Evolutionary conservation across 2,888 invertebrate genomes (phyloP).

Genomic region (Drepanosiphum platanoidis): DNA sequence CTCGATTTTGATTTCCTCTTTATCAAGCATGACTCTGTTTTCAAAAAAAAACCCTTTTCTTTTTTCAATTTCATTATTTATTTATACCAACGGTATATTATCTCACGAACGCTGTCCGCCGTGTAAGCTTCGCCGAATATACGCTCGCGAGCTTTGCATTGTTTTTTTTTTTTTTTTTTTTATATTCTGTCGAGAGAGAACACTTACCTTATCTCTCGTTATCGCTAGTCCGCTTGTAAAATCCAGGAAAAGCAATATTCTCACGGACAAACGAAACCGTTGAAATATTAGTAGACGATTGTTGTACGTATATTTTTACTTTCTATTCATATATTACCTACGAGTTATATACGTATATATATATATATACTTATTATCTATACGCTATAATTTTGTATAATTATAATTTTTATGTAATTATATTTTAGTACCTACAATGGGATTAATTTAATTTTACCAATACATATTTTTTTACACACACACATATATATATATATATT

Average conservation of each 20-base stretch:
- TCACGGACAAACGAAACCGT: neutral
- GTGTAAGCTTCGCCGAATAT: neutral
- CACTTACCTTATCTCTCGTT: neutral
- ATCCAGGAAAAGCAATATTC: neutral
- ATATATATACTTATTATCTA: no score
- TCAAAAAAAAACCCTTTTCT: neutral
- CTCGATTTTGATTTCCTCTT: neutral
- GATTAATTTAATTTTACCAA: conserved; percentile 5
- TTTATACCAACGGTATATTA: neutral
- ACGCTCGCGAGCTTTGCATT: conserved; percentile 43
- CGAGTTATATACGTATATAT: no score
- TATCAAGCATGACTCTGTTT: conserved; percentile 31
- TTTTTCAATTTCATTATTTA: neutral
- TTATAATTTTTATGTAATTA: conserved; percentile 13
- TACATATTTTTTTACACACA: neutral
- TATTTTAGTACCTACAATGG: conserved; percentile 23
- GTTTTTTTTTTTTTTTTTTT: no score
- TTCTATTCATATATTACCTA: neutral
- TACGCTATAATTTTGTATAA: neutral
- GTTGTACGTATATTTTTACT: neutral
- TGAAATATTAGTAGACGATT: neutral
- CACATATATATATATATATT: neutral
- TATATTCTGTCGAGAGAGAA: no score
- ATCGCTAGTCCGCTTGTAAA: conserved; percentile 40
- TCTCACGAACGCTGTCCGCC: neutral